Conservation (phyloP, 1,140 invertebrate genomes). For the Oppia nitens region DNA sequence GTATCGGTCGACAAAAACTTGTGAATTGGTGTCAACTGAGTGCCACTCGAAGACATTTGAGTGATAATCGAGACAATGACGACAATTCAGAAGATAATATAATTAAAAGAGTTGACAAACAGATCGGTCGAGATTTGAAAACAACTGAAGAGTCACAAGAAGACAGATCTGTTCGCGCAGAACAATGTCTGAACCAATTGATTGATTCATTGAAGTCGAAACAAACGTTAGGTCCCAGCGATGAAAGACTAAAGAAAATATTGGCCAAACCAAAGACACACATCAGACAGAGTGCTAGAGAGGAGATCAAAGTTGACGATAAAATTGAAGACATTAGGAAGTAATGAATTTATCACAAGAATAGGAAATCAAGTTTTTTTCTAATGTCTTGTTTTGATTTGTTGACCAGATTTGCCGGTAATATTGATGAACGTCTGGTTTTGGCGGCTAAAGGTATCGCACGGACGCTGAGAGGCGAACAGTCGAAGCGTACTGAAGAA, state of each 20-base stretch:
- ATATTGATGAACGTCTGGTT: conserved; percentile 3
- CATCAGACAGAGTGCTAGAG: conserved; percentile 7
- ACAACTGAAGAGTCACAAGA: background rate
- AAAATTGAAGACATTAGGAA: background rate
- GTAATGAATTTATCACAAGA: background rate
- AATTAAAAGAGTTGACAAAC: background rate
- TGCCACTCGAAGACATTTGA: background rate
- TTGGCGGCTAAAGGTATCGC: conserved; percentile 8
- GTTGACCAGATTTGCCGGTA: background rate
- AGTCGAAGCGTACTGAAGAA: background rate
- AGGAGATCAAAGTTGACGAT: background rate
- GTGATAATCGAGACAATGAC: background rate
- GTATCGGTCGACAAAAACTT: background rate
- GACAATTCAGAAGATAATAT: background rate
- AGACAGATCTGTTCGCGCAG: background rate
- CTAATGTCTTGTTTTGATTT: background rate
- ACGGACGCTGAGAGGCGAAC: background rate
- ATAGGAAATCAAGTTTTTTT: background rate
- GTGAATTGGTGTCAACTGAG: background rate
- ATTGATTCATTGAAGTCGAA: background rate
- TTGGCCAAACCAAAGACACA: conserved; percentile 9
- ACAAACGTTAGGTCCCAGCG: background rate
- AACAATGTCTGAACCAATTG: background rate
- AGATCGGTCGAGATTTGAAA: background rate
- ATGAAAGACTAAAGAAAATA: background rate